Percentiles rank a stretch among this genome's conserved stretches.
These are phyloP conservation scores for Callopanchax toddi DNA, from an alignment of 2,113 vertebrate genomes.

Conservation along the genomic window DNA sequence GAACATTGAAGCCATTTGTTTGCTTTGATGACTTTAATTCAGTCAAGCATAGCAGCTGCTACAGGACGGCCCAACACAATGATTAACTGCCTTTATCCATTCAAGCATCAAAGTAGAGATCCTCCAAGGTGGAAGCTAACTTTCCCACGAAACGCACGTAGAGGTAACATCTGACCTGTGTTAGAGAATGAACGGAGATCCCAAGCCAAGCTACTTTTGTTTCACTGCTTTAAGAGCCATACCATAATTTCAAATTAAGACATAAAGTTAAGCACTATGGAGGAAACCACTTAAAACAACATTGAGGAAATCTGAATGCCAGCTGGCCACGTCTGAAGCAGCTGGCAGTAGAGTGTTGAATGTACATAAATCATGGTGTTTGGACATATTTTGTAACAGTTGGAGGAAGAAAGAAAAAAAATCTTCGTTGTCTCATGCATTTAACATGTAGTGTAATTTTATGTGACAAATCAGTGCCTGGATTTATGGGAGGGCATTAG, in stretches of 20 bases:
- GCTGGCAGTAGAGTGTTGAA: conserved; percentile 12
- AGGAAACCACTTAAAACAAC: conserved; percentile 75
- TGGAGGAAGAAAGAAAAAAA: conserved; percentile 8
- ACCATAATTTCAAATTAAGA: conserved; percentile 63
- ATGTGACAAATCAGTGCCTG: not conserved
- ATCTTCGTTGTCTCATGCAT: no score
- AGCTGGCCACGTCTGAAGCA: conserved; percentile 45
- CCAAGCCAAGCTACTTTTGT: conserved; percentile 43
- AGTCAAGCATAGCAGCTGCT: conserved; percentile 36
- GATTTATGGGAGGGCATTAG: not conserved
- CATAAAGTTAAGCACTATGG: conserved; percentile 64
- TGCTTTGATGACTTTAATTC: conserved; percentile 61
- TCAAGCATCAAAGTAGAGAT: conserved; percentile 53
- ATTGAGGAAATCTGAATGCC: conserved; percentile 50
- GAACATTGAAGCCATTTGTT: conserved; percentile 39
- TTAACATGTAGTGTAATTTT: not conserved
- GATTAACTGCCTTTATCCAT: conserved; percentile 64
- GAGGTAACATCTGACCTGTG: conserved; percentile 66
- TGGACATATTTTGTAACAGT: conserved; percentile 28
- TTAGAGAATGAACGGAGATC: conserved; percentile 61
- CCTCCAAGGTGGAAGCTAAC: conserved; percentile 45
- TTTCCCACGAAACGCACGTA: conserved; percentile 49
- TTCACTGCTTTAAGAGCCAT: conserved; percentile 56
- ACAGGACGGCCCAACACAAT: conserved; percentile 38
- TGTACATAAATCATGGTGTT: conserved; percentile 26